Conservation (phyloP, 2,113 vertebrate genomes). For the Cercocebus atys region DNA sequence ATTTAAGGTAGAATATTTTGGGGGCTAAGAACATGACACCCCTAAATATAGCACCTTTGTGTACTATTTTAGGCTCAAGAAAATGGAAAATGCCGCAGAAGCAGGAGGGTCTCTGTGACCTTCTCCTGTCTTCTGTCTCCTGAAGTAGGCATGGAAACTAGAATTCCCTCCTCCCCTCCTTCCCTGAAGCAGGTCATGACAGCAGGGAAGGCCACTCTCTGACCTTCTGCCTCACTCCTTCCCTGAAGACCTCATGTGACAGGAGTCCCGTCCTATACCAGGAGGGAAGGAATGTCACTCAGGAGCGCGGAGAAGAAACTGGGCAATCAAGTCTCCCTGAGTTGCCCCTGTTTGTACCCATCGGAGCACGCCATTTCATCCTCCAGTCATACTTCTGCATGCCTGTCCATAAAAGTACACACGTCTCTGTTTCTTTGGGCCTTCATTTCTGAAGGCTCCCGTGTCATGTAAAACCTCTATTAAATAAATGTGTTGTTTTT, state of each 20-base stretch:
- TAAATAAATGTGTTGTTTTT: not conserved
- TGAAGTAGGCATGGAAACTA: not conserved
- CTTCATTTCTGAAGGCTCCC: not conserved
- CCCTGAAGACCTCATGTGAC: not conserved
- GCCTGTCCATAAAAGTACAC: not conserved
- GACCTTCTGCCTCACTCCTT: not conserved
- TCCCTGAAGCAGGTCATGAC: not conserved
- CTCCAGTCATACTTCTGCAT: not conserved
- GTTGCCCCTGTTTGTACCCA: not conserved
- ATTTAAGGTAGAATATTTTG: not conserved
- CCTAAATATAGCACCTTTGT: too few relatives aligned
- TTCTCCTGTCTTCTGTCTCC: not conserved
- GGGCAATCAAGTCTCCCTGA: not conserved
- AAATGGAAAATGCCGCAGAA: not conserved
- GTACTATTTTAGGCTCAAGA: not conserved
- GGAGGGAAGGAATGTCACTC: not conserved
- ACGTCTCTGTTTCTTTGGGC: not conserved
- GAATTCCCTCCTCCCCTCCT: not conserved
- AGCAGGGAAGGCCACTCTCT: too few relatives aligned
- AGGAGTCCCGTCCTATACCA: not conserved
- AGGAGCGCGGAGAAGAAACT: not conserved
- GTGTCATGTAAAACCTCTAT: not conserved
- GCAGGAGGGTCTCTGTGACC: not conserved
- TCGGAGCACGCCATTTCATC: accelerated
- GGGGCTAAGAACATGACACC: not conserved